A percentile compares a stretch with the other conserved stretches of the same genome.
Evolutionary conservation across 1,140 invertebrate species (phyloP).

Genomic region (Coptotermes formosanus): DNA sequence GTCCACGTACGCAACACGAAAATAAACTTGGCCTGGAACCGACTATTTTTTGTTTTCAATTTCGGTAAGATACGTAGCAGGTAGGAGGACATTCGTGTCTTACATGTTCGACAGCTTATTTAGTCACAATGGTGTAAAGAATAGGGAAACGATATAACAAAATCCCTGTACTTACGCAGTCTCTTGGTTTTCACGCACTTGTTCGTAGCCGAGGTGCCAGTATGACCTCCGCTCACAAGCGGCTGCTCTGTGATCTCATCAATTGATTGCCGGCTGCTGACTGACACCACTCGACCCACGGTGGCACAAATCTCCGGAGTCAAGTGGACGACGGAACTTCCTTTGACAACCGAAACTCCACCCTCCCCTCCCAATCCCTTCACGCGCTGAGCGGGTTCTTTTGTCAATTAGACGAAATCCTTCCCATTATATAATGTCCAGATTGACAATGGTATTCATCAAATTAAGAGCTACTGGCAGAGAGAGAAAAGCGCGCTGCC

Average conservation of each 20-base stretch:
- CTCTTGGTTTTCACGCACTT: too few species aligned
- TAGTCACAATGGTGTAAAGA: too few species aligned
- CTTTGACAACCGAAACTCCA: neutral
- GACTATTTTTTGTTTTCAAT: too few species aligned
- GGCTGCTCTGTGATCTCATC: neutral
- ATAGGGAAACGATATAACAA: too few species aligned
- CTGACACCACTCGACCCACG: neutral
- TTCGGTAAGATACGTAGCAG: too few species aligned
- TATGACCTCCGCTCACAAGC: neutral
- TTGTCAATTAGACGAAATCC: conserved; percentile 3
- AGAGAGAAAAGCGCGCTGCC: neutral
- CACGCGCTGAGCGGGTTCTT: neutral
- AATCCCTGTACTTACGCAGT: too few species aligned
- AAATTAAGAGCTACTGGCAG: neutral
- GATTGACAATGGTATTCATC: neutral
- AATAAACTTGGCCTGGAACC: too few species aligned
- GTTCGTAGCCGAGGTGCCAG: too few species aligned
- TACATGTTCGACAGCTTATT: too few species aligned
- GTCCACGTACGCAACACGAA: too few species aligned
- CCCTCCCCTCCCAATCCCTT: neutral
- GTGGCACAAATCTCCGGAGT: neutral
- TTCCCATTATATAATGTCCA: neutral
- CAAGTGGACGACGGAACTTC: conserved; percentile 4
- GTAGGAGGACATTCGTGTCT: too few species aligned
- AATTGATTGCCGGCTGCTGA: neutral